A percentile compares a stretch with the other conserved stretches of the same genome.
Evolutionary conservation across 2,888 invertebrate genomes (phyloP).

Genomic region (Serrognathus titanus): DNA sequence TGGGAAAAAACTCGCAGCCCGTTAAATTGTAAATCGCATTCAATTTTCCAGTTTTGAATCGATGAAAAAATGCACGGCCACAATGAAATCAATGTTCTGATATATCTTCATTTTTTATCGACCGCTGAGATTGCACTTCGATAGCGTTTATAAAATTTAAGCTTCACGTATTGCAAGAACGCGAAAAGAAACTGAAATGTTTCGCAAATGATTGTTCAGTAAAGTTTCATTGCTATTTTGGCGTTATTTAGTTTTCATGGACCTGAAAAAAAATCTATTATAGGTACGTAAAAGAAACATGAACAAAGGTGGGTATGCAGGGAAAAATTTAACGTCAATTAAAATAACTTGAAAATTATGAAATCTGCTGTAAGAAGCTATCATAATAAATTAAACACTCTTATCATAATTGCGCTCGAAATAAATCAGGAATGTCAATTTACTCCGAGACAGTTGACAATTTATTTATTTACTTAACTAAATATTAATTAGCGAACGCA

Average conservation of each 20-base stretch:
- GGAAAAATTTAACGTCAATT: too few species aligned
- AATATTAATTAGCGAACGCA: slow-evolving; percentile 4
- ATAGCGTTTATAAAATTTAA: not conserved
- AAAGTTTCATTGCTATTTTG: too few species aligned
- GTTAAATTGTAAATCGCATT: slow-evolving; percentile 35
- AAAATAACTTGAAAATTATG: too few species aligned
- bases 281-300: too few species aligned
- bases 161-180: too few species aligned
- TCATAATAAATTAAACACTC: not conserved
- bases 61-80: slow-evolving; percentile 22
- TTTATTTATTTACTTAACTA: slow-evolving; percentile 8
- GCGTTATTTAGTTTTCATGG: too few species aligned
- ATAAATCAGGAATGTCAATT: slow-evolving; percentile 11
- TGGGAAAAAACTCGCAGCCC: slow-evolving; percentile 33
- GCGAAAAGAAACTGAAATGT: too few species aligned
- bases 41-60: slow-evolving; percentile 25
- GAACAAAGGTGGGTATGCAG: too few species aligned
- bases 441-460: slow-evolving; percentile 9
- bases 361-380: not conserved
- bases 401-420: slow-evolving; percentile 5
- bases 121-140: not conserved
- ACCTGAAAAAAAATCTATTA: too few species aligned
- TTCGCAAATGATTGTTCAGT: too few species aligned
- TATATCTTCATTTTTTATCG: slow-evolving; percentile 18
- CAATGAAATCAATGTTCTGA: slow-evolving; percentile 25